Evolutionary conservation across 2,888 invertebrate genomes (phyloP).

Genomic region (Panzeria rudis): DNA sequence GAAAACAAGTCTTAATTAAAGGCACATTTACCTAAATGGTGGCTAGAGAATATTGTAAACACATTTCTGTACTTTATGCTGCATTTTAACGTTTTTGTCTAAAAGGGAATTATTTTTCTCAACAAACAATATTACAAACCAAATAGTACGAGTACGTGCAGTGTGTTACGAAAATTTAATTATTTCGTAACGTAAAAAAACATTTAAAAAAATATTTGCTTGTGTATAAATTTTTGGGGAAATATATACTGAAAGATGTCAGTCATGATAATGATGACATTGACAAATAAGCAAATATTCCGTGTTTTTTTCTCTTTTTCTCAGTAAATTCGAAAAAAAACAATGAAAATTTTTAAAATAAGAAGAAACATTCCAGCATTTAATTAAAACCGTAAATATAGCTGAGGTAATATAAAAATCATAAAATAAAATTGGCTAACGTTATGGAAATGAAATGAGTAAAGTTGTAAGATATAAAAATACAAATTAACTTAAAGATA

Average conservation of each 20-base stretch:
- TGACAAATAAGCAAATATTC: constrained; percentile 34
- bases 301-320: background rate
- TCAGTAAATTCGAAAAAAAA: background rate
- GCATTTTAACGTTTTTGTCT: constrained; percentile 2
- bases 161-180: constrained; percentile 48
- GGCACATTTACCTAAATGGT: too few species aligned
- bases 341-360: too few species aligned
- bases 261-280: constrained; percentile 40
- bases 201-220: too few species aligned
- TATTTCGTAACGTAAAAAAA: constrained; percentile 42
- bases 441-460: too few species aligned
- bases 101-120: constrained; percentile 5
- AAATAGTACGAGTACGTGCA: constrained; percentile 21
- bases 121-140: constrained; percentile 5
- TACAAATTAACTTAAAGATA: too few species aligned
- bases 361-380: background rate
- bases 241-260: constrained; percentile 14
- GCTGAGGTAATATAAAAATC: background rate
- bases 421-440: background rate
- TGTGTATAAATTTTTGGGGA: background rate
- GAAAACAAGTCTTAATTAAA: too few species aligned
- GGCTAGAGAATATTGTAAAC: constrained; percentile 7
- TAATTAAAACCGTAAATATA: background rate
- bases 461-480: too few species aligned
- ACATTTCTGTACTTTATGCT: background rate